Percentiles rank a stretch among this genome's conserved stretches.
phyloP scores from a whole-genome alignment of 2,888 invertebrate species.

The Auanema freiburgensis region DNA sequence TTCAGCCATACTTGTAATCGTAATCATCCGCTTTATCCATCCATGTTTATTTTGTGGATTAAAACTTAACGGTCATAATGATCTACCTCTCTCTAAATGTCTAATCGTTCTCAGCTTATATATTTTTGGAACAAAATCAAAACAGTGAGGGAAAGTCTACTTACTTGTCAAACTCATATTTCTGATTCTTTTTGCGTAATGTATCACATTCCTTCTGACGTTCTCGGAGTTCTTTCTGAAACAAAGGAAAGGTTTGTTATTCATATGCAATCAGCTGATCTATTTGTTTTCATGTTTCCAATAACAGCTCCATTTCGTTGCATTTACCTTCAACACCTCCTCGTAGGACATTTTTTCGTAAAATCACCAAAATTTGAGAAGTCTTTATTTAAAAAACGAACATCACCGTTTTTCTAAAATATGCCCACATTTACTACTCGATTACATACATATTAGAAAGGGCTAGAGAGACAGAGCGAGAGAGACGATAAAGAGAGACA shows the following conservation, averaged over 20 bases:
- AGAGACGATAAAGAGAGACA: neutral
- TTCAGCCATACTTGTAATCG: too few relatives aligned
- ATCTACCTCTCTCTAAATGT: too few relatives aligned
- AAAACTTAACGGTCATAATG: too few relatives aligned
- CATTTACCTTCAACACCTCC: neutral
- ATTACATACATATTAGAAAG: neutral
- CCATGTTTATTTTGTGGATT: too few relatives aligned
- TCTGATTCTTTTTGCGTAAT: conserved; percentile 38
- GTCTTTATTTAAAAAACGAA: too few relatives aligned
- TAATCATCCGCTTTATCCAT: too few relatives aligned
- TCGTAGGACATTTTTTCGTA: neutral
- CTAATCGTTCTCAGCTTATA: too few relatives aligned
- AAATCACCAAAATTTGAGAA: too few relatives aligned
- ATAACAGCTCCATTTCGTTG: neutral
- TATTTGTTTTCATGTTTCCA: neutral
- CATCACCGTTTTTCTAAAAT: neutral
- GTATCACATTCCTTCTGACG: conserved; percentile 46
- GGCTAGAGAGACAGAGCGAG: neutral
- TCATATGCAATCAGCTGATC: too few relatives aligned
- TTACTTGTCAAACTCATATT: conserved; percentile 41
- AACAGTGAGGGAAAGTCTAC: conserved; percentile 4
- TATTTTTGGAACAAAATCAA: too few relatives aligned
- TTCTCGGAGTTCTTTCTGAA: conserved; percentile 53
- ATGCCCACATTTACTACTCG: too few relatives aligned
- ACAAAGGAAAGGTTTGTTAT: neutral